Conservation (phyloP, 2,113 vertebrate species). For the Lagopus leucura region DNA sequence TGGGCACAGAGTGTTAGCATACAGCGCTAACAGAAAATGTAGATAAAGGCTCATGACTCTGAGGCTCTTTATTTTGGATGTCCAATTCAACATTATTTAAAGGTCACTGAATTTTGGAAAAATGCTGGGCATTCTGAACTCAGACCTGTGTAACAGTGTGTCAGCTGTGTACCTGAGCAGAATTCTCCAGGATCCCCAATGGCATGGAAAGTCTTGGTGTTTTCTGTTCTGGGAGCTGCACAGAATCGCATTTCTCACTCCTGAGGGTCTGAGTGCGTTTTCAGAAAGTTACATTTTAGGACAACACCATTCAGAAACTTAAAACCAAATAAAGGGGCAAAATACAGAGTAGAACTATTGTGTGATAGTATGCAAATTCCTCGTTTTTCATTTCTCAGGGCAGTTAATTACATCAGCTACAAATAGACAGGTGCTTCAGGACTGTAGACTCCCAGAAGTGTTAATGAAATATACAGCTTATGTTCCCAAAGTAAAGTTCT, state of each 20-base stretch:
- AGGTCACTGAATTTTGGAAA: neutral
- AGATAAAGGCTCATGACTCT: neutral
- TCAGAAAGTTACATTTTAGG: neutral
- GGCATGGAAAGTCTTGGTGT: neutral
- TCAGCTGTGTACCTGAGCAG: neutral
- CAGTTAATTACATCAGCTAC: constrained; percentile 11
- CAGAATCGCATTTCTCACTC: neutral
- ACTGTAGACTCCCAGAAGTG: neutral
- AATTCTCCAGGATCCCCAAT: neutral
- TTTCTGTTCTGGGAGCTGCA: neutral
- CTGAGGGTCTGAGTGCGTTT: neutral
- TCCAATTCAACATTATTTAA: neutral
- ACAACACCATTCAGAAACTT: neutral
- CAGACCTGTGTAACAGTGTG: neutral
- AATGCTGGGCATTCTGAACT: neutral
- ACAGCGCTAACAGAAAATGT: neutral
- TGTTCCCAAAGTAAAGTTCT: neutral
- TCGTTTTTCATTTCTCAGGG: constrained; percentile 2
- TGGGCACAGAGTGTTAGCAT: neutral
- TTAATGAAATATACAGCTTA: constrained; percentile 31
- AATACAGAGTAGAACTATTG: neutral
- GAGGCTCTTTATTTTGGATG: neutral
- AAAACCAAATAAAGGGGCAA: neutral
- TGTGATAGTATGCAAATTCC: neutral
- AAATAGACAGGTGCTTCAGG: constrained; percentile 5